Percentiles rank a stretch among this genome's conserved stretches.
phyloP scores from a whole-genome alignment of 2,113 vertebrate species.

The Thamnophis sirtalis region DNA sequence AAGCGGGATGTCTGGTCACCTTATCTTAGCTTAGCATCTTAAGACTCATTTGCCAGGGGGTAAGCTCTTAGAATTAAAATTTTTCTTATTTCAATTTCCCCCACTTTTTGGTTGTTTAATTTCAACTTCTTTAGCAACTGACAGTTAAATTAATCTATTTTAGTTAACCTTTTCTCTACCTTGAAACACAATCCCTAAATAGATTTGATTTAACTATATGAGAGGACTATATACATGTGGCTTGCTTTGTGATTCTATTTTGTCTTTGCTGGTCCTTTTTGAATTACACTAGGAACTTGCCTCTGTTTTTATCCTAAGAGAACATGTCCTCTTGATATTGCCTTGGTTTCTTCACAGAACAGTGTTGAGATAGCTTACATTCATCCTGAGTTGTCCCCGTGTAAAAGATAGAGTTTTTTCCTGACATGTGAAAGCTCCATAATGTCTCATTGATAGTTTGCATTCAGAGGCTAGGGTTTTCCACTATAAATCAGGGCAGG shows the following conservation, averaged over 20 bases:
- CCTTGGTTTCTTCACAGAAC: not conserved
- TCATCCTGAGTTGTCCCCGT: not conserved
- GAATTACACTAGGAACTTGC: not conserved
- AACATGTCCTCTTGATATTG: not conserved
- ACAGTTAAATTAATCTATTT: conserved; percentile 15
- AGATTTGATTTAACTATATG: not conserved
- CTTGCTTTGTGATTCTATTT: not conserved
- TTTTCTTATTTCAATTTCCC: not conserved
- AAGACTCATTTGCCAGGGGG: not conserved
- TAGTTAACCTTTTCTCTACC: not conserved
- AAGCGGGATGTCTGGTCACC: too few species aligned
- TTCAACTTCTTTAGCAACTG: not conserved
- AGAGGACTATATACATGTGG: conserved; percentile 2
- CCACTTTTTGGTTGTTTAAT: not conserved
- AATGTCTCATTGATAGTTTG: not conserved
- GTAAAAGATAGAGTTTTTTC: not conserved
- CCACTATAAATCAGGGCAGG: not conserved
- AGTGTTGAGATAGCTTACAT: not conserved
- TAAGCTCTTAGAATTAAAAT: not conserved
- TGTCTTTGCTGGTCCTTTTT: not conserved
- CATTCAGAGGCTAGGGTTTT: not conserved
- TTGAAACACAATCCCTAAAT: conserved; percentile 19
- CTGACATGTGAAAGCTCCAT: not conserved
- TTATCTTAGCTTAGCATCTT: not conserved
- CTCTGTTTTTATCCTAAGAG: not conserved